Evolutionary conservation across 2,888 invertebrate genomes (phyloP), one percentile per base, ranked within the genome.

Genomic region (Clepsis dumicolana): DNA sequence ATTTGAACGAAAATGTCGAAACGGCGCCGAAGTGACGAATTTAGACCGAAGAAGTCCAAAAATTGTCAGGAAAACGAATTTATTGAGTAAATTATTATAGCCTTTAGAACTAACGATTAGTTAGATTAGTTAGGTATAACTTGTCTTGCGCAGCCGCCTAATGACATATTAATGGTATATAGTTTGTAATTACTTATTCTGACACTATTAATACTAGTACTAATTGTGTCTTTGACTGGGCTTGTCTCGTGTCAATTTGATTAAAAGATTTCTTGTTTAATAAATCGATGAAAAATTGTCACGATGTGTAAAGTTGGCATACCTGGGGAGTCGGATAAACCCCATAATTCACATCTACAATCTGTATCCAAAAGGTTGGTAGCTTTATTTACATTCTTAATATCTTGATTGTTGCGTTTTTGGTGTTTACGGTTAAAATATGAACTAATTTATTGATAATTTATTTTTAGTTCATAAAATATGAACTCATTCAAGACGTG

Each of bases 101-200:
- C n/a, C n/a, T n/a, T 89, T 86, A 67, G 89, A 86, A 76, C 89
- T 82, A 75, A 65, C 73, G 86, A 86, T 87, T 87, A n/a, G n/a
- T n/a, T n/a, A n/a, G n/a, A n/a, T n/a, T n/a, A n/a, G n/a, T n/a
- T n/a, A n/a, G n/a, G n/a, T n/a, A n/a, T n/a, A 86, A 76, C 79
- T 79, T 75, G 74, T 73, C 74, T 75, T 71, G 73, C 62, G 73
- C 63, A 72, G 67, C 71, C 70, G 61, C 72, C 74, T 92, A 91
- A 92, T 87, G 88, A 86, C 76, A 83, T 85, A 88, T 89, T 88
- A 90, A 91, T 91, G 81, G 82, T 75, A 77, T 84, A 80, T 78
- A 77, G 69, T 75, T 80, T 74, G 73, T 83, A 81, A 83, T 84
- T 77, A 79, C 71, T 65, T 63, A 41, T 63, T 68, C 68, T 44